Percentiles rank a stretch among this genome's conserved stretches.
phyloP scores from a whole-genome alignment of 1,140 invertebrate species.

The Pemphigus obesinymphae region DNA sequence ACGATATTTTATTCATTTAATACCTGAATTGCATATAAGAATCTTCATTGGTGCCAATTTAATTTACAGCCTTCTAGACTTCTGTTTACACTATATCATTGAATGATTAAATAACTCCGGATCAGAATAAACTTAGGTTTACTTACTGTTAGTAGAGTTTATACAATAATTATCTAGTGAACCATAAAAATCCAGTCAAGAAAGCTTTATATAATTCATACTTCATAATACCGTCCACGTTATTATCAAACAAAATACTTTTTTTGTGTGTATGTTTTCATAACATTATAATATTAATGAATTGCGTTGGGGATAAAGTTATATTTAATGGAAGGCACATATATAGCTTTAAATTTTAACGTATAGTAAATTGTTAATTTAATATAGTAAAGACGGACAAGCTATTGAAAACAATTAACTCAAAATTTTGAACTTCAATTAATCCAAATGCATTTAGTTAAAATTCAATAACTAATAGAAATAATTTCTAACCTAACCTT shows the following conservation, averaged over 20 bases:
- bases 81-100: constrained; percentile 14
- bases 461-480: too few relatives aligned
- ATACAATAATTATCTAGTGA: not conserved
- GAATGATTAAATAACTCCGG: not conserved
- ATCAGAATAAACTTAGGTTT: not conserved
- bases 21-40: not conserved
- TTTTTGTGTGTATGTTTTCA: too few relatives aligned
- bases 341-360: too few relatives aligned
- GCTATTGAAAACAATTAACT: too few relatives aligned
- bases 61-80: not conserved
- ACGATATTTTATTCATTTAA: constrained; percentile 4
- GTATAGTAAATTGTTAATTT: too few relatives aligned
- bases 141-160: not conserved
- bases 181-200: not conserved
- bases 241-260: not conserved
- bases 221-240: not conserved
- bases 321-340: too few relatives aligned
- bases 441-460: too few relatives aligned
- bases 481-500: too few relatives aligned
- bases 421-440: too few relatives aligned
- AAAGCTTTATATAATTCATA: not conserved
- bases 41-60: not conserved
- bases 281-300: too few relatives aligned
- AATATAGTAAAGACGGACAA: too few relatives aligned
- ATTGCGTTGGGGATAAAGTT: too few relatives aligned